phyloP scores from a whole-genome alignment of 2,113 vertebrate species.

The Caranx ignobilis region DNA sequence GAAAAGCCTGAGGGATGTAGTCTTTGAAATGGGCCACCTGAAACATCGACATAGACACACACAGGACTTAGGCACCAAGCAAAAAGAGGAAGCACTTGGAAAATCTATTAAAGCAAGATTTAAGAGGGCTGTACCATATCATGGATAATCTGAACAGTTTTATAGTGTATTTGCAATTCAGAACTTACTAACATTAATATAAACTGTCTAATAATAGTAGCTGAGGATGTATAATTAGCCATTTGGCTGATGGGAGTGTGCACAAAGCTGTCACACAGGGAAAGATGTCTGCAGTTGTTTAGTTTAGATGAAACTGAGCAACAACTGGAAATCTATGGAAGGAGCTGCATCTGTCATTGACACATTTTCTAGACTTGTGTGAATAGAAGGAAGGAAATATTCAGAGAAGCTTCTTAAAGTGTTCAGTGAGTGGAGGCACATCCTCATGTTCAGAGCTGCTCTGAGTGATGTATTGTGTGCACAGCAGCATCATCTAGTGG shows the following conservation, averaged over 20 bases:
- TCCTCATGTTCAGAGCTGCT: background rate
- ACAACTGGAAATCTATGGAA: background rate
- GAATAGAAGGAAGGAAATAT: background rate
- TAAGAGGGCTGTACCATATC: background rate
- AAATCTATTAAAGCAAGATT: background rate
- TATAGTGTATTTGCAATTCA: background rate
- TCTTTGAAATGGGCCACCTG: constrained; percentile 98
- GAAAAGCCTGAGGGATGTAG: constrained; percentile 94
- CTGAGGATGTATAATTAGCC: background rate
- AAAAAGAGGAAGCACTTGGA: background rate
- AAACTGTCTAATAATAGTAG: constrained; percentile 39
- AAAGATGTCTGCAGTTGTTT: background rate
- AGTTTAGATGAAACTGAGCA: background rate
- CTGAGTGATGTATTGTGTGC: background rate
- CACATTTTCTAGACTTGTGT: background rate
- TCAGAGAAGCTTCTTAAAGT: background rate
- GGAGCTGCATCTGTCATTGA: background rate
- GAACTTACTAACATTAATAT: constrained; percentile 33
- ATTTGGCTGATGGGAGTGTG: constrained; percentile 11
- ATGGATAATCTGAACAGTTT: background rate
- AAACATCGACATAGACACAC: constrained; percentile 24
- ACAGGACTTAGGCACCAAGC: background rate
- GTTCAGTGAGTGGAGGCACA: background rate
- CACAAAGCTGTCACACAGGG: constrained; percentile 5
- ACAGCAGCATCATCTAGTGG: constrained; percentile 64